Conservation (phyloP, 2,888 invertebrate species). For the Camptogramma bilineatum region DNA sequence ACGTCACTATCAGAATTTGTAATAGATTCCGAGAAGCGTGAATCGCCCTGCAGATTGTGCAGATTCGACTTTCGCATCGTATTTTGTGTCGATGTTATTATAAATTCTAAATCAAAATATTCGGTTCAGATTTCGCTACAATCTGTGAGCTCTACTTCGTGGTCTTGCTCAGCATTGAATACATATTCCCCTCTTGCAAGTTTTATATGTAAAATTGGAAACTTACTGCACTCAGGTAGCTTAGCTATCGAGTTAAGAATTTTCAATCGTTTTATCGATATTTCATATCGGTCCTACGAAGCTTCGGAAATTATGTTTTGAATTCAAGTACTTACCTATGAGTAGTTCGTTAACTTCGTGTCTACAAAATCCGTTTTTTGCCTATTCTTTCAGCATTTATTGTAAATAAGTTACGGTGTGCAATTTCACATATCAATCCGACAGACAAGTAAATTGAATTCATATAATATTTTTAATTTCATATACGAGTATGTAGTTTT, state of each 20-base stretch:
- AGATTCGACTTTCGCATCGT: neutral
- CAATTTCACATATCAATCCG: slow-evolving; percentile 8
- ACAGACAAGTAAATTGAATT: slow-evolving; percentile 12
- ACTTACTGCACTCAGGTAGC: slow-evolving; percentile 43
- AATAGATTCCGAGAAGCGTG: no score
- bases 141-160: slow-evolving; percentile 6
- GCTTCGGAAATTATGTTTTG: slow-evolving; percentile 33
- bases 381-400: neutral
- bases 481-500: slow-evolving; percentile 10
- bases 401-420: neutral
- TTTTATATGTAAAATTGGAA: slow-evolving; percentile 52
- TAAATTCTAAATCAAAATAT: slow-evolving; percentile 2
- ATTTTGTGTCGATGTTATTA: neutral
- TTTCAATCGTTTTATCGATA: slow-evolving; percentile 53
- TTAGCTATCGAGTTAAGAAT: slow-evolving; percentile 52
- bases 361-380: neutral
- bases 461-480: slow-evolving; percentile 19
- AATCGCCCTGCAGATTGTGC: no score
- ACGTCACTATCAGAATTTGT: no score
- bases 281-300: slow-evolving; percentile 46
- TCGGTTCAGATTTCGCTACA: neutral
- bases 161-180: slow-evolving; percentile 27
- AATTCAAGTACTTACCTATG: slow-evolving; percentile 37
- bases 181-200: slow-evolving; percentile 39
- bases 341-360: slow-evolving; percentile 19